Conservation (phyloP, 2,888 invertebrate species). For the Leptopilina myrica region DNA sequence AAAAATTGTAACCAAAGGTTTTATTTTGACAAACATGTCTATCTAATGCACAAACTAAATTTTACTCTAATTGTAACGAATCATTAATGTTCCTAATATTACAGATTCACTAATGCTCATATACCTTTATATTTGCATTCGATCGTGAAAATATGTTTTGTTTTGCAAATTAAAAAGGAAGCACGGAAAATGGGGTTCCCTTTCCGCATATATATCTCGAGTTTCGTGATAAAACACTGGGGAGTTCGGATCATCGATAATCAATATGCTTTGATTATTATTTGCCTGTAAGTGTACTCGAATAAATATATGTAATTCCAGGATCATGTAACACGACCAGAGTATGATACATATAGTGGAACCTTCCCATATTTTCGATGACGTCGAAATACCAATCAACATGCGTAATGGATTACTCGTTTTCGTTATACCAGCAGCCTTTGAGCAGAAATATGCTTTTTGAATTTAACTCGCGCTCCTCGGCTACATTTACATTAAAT, state of each 20-base stretch:
- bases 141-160: not conserved
- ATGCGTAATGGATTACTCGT: slow-evolving; percentile 38
- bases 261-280: slow-evolving; percentile 29
- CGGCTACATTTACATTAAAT: not conserved
- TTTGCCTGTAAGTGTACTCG: slow-evolving; percentile 28
- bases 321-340: slow-evolving; percentile 34
- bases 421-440: not conserved
- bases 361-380: slow-evolving; percentile 38
- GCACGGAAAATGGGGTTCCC: not conserved
- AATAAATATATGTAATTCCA: slow-evolving; percentile 38
- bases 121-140: slow-evolving; percentile 14
- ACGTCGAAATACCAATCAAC: slow-evolving; percentile 38
- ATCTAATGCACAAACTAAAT: too few species aligned
- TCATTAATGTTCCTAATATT: too few species aligned
- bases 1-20: too few species aligned
- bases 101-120: not conserved
- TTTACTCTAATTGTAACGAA: too few species aligned
- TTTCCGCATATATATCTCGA: slow-evolving; percentile 8
- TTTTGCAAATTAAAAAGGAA: slow-evolving; percentile 11
- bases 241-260: slow-evolving; percentile 38
- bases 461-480: not conserved
- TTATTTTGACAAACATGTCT: too few species aligned
- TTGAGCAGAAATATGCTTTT: slow-evolving; percentile 11
- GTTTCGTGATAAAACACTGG: slow-evolving; percentile 23
- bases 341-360: slow-evolving; percentile 4